phyloP scores from a whole-genome alignment of 2,797 vertebrate species.

The Intellagama lesueurii region DNA sequence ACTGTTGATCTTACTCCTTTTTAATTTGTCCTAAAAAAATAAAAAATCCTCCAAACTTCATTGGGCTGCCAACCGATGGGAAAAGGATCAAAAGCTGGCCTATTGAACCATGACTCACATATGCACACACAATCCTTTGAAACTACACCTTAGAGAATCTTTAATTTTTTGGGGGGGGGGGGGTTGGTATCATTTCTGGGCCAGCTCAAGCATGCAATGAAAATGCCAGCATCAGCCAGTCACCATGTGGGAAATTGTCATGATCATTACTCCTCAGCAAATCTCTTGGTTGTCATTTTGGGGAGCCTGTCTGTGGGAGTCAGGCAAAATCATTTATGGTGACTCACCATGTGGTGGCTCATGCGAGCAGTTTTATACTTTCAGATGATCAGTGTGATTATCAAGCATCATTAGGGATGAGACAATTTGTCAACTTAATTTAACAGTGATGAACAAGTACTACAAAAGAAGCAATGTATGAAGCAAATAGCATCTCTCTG shows the following conservation, averaged over 20 bases:
- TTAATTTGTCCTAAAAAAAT: not conserved
- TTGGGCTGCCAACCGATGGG: not conserved
- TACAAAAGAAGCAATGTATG: not conserved
- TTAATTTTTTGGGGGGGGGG: constrained; percentile 11
- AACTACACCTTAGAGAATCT: not conserved
- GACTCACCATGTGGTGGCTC: not conserved
- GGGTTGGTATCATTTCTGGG: not conserved
- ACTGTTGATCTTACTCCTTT: constrained; percentile 4
- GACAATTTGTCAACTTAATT: not conserved
- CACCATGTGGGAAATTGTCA: not conserved
- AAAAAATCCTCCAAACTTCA: not conserved
- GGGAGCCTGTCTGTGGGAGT: not conserved
- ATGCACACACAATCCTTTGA: not conserved
- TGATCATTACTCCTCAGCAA: not conserved
- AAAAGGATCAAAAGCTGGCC: constrained; percentile 1
- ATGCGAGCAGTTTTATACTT: not conserved
- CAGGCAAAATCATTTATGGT: not conserved
- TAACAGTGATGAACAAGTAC: not conserved
- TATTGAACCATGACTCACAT: not conserved
- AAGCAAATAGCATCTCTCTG: not conserved
- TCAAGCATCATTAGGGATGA: not conserved
- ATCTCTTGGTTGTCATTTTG: not conserved
- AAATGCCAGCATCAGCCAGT: not conserved
- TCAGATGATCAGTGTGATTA: not conserved
- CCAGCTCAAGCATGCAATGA: not conserved